A percentile compares a stretch with the other conserved stretches of the same genome.
Conservation (phyloP, 2,888 invertebrate genomes). For the Yponomeuta malinellus region DNA sequence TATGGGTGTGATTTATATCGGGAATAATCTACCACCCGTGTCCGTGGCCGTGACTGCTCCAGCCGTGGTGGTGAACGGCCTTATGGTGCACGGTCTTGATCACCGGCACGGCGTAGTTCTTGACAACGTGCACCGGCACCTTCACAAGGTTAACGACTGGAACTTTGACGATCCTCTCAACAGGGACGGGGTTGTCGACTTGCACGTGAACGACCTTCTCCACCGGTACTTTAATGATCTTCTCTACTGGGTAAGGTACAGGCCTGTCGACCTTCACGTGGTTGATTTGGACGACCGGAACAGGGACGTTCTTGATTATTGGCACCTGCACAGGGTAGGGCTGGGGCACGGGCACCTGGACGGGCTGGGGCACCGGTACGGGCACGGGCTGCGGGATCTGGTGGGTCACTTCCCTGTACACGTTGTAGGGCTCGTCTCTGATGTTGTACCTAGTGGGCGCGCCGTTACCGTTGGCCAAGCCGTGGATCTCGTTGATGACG, state of each 20-base stretch:
- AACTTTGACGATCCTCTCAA: slow-evolving; percentile 68
- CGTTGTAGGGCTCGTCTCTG: slow-evolving; percentile 60
- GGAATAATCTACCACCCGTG: slow-evolving; percentile 26
- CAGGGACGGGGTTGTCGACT: slow-evolving; percentile 73
- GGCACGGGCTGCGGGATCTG: slow-evolving; percentile 74
- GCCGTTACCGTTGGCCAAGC: slow-evolving; percentile 56
- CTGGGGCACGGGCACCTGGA: slow-evolving; percentile 73
- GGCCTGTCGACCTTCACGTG: slow-evolving; percentile 74
- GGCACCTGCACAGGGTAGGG: slow-evolving; percentile 77
- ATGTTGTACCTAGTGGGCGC: slow-evolving; percentile 59
- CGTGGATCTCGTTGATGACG: slow-evolving; percentile 60
- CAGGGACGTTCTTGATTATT: slow-evolving; percentile 68
- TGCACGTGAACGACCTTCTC: slow-evolving; percentile 74
- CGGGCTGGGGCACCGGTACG: slow-evolving; percentile 69
- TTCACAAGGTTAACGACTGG: slow-evolving; percentile 72
- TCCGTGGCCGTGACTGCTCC: slow-evolving; percentile 30
- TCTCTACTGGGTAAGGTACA: slow-evolving; percentile 76
- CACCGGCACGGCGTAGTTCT: slow-evolving; percentile 59
- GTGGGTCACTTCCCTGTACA: slow-evolving; percentile 65
- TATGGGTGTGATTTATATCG: slow-evolving; percentile 16
- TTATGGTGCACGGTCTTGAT: slow-evolving; percentile 68
- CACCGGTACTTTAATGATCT: slow-evolving; percentile 74
- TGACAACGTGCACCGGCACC: slow-evolving; percentile 59
- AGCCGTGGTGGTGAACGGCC: slow-evolving; percentile 37
- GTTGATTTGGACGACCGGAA: slow-evolving; percentile 74